Evolutionary conservation across 2,797 vertebrate species (phyloP).

Genomic region (Myripristis jacobus): DNA sequence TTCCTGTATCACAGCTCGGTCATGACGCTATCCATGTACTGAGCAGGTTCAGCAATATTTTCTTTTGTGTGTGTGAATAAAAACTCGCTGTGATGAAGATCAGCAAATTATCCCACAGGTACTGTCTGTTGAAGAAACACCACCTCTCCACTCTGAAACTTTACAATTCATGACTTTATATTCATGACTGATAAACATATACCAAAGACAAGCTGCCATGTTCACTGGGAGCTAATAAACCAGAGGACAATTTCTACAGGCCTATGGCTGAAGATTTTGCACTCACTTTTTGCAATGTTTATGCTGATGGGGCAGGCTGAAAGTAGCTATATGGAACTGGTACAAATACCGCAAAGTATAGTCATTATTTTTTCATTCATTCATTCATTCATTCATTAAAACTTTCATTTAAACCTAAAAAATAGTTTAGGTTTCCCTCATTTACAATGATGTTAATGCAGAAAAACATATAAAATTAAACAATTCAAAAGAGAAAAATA

Average conservation of each 20-base stretch:
- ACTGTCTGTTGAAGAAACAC: not conserved
- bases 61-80: not conserved
- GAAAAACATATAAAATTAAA: too few relatives aligned
- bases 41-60: not conserved
- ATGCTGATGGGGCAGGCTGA: constrained; percentile 18
- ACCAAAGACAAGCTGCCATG: too few relatives aligned
- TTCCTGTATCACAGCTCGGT: constrained; percentile 1
- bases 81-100: constrained; percentile 4
- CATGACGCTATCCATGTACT: not conserved
- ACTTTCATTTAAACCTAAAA: too few relatives aligned
- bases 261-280: constrained; percentile 28
- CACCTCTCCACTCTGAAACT: not conserved
- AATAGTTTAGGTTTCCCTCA: too few relatives aligned
- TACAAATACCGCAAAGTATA: constrained; percentile 28
- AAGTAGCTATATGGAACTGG: constrained; percentile 8
- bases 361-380: constrained; percentile 17
- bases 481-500: too few relatives aligned
- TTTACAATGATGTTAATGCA: too few relatives aligned
- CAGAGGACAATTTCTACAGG: constrained; percentile 19
- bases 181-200: too few relatives aligned
- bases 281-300: constrained; percentile 12
- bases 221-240: constrained; percentile 26
- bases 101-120: constrained; percentile 12
- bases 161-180: too few relatives aligned
- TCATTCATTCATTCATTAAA: too few relatives aligned